Base-by-base conservation (phyloP, 2,113 vertebrate genomes). In the Stomatorhinus ivindoensis region DNA sequence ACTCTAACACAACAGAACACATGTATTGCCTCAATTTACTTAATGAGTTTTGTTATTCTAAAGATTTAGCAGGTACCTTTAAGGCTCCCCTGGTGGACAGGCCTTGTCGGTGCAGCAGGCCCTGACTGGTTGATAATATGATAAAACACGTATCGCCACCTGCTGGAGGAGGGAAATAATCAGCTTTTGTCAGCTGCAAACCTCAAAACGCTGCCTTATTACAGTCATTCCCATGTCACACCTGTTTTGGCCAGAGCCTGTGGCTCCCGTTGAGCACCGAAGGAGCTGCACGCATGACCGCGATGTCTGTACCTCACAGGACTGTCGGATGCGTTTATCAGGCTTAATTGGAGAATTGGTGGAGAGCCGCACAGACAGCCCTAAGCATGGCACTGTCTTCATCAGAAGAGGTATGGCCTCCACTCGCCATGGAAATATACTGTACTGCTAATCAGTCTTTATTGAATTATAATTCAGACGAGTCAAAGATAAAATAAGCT, bases 401-500 rank as follows among this genome's bases (percentile, higher is more conserved):
- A 31, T 89, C 44, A 35, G 51, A 85, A 8, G 51, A 53, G 27
- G 82, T 61, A 13, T 27, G 88, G 69, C 21, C 53, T 89, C 65
- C 61, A 55, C 88, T 89, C 48, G 88, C 51, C 19, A 53, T 31
- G 84, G 53, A 87, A 46, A 87, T 50, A 85, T 69, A 31, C 76
- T 47, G 48, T 8, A 44, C 58, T 83, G 89, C 15, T 89, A 87
- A 89, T 89, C 84, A 53, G 53, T 61, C 50, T 82, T 90, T 80
- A 50, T 88, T 15, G 27, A 88, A 88, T 88, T 48, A 86, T 73
- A 88, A 90, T 86, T 82, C 39, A 86, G 87, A 44, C 58, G 9
- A 35, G 42, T 46, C 35, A 42, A 53, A 61, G 53, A 89, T 55
- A 31, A 89, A 86, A 90, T 88, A 86, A 89, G 42, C 80, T 90